Percentiles rank a stretch among this genome's conserved stretches.
These are phyloP conservation scores for Trypoxylon attenuatum DNA, from an alignment of 2,888 invertebrate genomes.

Conservation along the genomic window DNA sequence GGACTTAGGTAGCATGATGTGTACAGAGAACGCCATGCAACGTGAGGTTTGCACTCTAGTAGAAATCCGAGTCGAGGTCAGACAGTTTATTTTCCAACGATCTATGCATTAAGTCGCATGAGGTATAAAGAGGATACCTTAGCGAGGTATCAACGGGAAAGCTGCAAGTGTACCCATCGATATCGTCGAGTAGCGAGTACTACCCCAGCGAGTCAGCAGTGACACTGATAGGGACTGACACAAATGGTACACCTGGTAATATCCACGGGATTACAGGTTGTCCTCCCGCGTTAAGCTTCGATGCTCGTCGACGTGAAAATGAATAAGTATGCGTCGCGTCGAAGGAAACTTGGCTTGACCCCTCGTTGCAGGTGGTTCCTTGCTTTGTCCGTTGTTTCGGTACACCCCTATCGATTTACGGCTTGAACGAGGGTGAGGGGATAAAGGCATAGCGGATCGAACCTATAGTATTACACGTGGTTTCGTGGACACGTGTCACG, in stretches of 20 bases:
- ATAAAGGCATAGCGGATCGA: slow-evolving; percentile 4
- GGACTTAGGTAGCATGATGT: too few relatives aligned
- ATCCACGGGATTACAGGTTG: slow-evolving; percentile 56
- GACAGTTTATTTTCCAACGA: too few relatives aligned
- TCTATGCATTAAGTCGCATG: too few relatives aligned
- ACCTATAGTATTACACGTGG: background rate
- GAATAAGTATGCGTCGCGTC: slow-evolving; percentile 52
- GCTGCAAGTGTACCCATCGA: slow-evolving; percentile 6
- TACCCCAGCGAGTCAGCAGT: slow-evolving; percentile 29
- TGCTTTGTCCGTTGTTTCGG: slow-evolving; percentile 29
- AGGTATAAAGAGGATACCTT: too few relatives aligned
- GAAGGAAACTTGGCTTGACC: slow-evolving; percentile 33
- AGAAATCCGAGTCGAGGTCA: too few relatives aligned
- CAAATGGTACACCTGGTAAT: slow-evolving; percentile 54
- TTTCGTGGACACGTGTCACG: too few relatives aligned
- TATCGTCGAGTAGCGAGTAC: slow-evolving; percentile 15
- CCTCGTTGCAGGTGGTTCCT: slow-evolving; percentile 40
- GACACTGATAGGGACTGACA: slow-evolving; percentile 38
- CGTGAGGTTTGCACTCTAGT: too few relatives aligned
- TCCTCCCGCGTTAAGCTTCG: slow-evolving; percentile 53
- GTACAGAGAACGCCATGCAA: too few relatives aligned
- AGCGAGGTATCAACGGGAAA: too few relatives aligned
- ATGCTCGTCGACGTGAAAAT: slow-evolving; percentile 58
- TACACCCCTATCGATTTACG: slow-evolving; percentile 13
- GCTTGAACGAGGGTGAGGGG: background rate